phyloP scores from a whole-genome alignment of 2,888 invertebrate genomes.

The Suillia variegata region DNA sequence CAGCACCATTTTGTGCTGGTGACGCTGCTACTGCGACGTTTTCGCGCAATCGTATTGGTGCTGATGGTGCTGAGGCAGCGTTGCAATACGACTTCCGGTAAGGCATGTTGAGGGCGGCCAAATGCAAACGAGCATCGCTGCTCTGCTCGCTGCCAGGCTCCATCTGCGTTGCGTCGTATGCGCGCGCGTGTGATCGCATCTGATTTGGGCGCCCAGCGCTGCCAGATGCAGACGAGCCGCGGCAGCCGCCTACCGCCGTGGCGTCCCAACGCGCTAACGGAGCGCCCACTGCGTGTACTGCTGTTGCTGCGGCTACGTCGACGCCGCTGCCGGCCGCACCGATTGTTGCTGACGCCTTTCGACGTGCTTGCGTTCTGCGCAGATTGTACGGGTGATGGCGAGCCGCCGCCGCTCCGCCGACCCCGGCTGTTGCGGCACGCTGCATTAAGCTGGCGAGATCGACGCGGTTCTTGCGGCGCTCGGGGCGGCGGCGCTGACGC shows the following conservation, averaged over 20 bases:
- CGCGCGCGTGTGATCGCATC: background rate
- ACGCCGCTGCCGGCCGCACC: too few relatives aligned
- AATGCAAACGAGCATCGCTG: background rate
- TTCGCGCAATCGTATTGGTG: background rate
- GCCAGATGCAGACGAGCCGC: background rate
- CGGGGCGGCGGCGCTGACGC: conserved; percentile 14
- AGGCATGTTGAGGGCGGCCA: background rate
- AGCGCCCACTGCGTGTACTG: too few relatives aligned
- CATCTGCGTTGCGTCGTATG: background rate
- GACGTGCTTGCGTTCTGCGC: background rate
- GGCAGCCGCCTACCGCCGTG: background rate
- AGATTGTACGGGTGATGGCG: conserved; percentile 15
- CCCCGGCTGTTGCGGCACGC: too few relatives aligned
- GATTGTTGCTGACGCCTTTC: too few relatives aligned
- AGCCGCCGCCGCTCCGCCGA: background rate
- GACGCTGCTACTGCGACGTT: background rate
- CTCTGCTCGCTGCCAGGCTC: background rate
- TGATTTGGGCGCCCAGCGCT: background rate
- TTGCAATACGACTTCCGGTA: background rate
- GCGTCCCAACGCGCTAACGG: background rate
- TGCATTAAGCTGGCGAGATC: conserved; percentile 15
- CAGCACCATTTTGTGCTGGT: too few relatives aligned
- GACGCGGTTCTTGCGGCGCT: background rate
- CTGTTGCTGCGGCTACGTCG: too few relatives aligned
- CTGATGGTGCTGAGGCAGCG: background rate